Conservation (phyloP, 2,113 vertebrate species). For the Chloropsis hardwickii region DNA sequence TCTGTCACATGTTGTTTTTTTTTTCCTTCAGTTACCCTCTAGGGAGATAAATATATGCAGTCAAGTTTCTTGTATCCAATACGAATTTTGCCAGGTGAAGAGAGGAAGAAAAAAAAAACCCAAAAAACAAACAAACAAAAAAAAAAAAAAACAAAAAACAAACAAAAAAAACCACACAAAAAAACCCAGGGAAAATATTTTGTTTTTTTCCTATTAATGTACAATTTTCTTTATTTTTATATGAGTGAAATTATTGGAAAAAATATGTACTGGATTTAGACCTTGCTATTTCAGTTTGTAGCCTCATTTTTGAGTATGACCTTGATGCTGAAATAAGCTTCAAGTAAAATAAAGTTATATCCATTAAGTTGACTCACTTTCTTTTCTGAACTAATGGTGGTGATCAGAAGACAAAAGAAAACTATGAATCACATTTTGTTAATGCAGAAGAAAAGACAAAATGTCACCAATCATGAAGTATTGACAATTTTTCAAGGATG, state of each 20-base stretch:
- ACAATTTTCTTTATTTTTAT: not conserved
- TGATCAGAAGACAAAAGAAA: not conserved
- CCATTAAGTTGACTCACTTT: not conserved
- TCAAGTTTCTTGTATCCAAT: not conserved
- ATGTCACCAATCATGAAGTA: not conserved
- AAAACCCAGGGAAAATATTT: no score
- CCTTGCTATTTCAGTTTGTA: not conserved
- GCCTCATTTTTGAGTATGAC: not conserved
- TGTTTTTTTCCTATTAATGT: not conserved
- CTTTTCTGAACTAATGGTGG: not conserved
- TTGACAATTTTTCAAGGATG: not conserved
- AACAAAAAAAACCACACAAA: no score
- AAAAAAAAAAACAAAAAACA: not conserved
- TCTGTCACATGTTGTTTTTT: slow-evolving; percentile 19
- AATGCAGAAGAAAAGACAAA: not conserved
- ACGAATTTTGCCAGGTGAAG: not conserved
- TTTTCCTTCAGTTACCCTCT: not conserved
- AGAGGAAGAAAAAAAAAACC: not conserved
- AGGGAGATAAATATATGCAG: slow-evolving; percentile 4
- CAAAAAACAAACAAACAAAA: not conserved
- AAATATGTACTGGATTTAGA: not conserved
- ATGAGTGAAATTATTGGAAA: not conserved
- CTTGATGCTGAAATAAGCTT: not conserved
- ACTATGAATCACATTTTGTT: not conserved
- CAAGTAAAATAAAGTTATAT: not conserved